A percentile compares a stretch with the other conserved stretches of the same genome.
phyloP scores from a whole-genome alignment of 2,113 vertebrate genomes.

The Chlamydotis undulata region DNA sequence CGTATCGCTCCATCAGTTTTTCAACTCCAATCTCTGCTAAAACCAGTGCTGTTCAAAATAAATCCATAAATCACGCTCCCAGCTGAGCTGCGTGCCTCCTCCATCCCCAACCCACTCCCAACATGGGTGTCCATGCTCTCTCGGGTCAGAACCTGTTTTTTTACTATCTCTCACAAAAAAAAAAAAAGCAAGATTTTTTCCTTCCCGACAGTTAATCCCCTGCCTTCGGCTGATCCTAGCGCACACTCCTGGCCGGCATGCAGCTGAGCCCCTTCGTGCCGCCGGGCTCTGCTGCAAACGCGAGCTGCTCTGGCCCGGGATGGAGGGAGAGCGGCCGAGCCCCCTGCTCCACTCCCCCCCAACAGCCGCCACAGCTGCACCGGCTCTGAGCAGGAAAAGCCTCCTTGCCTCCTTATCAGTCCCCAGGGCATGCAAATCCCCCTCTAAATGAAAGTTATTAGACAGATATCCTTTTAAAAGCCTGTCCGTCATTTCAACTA shows the following conservation, averaged over 20 bases:
- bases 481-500: not conserved
- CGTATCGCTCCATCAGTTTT: not conserved
- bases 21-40: not conserved
- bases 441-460: conserved; percentile 9
- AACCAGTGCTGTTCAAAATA: not conserved
- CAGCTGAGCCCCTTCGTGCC: not conserved
- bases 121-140: accelerated
- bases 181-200: not conserved
- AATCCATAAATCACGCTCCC: not conserved
- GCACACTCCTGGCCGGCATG: accelerated
- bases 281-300: not conserved
- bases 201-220: not conserved
- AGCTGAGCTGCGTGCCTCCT: not conserved
- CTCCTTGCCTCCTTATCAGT: conserved; percentile 41
- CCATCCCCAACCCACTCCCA: accelerated
- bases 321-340: accelerated
- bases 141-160: accelerated
- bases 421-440: conserved; percentile 53
- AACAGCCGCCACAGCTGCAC: accelerated
- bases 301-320: not conserved
- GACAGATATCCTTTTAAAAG: not conserved
- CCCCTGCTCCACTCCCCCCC: accelerated
- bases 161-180: not conserved
- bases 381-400: not conserved
- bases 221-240: not conserved